A percentile compares a stretch with the other conserved stretches of the same genome.
Evolutionary conservation across 2,888 invertebrate species (phyloP).

Genomic region (Leucania comma): DNA sequence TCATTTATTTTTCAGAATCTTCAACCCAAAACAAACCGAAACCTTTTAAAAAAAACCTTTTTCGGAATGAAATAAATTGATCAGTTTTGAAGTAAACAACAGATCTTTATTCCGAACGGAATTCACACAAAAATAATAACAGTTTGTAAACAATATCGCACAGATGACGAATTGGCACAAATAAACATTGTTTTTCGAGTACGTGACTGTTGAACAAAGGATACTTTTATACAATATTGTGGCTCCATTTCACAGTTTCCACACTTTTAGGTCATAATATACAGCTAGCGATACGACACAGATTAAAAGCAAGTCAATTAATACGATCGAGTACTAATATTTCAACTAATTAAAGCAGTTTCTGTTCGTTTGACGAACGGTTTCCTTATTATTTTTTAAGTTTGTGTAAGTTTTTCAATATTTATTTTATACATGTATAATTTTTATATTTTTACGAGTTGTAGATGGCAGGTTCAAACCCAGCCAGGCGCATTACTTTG

Average conservation of each 20-base stretch:
- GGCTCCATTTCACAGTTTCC: neutral
- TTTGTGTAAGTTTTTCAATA: no score
- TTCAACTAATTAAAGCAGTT: no score
- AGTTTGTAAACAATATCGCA: constrained; percentile 53
- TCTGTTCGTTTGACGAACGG: no score
- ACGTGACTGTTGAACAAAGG: constrained; percentile 44
- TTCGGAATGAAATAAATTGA: constrained; percentile 43
- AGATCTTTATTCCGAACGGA: constrained; percentile 44
- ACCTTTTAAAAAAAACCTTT: constrained; percentile 37
- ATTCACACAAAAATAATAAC: constrained; percentile 47
- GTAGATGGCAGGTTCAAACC: no score
- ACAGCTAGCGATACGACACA: no score
- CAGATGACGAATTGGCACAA: constrained; percentile 47
- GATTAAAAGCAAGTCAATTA: no score
- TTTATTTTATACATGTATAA: no score
- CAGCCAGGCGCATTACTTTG: no score
- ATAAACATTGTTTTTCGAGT: constrained; percentile 45
- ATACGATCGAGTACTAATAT: no score
- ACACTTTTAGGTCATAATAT: no score
- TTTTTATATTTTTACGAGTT: no score
- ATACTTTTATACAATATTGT: constrained; percentile 23
- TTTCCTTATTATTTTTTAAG: no score
- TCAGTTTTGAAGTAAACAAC: constrained; percentile 51
- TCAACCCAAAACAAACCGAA: constrained; percentile 37
- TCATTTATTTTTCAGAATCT: constrained; percentile 12